Evolutionary conservation across 2,888 invertebrate species (phyloP).

Genomic region (Drosophila nigricruria): DNA sequence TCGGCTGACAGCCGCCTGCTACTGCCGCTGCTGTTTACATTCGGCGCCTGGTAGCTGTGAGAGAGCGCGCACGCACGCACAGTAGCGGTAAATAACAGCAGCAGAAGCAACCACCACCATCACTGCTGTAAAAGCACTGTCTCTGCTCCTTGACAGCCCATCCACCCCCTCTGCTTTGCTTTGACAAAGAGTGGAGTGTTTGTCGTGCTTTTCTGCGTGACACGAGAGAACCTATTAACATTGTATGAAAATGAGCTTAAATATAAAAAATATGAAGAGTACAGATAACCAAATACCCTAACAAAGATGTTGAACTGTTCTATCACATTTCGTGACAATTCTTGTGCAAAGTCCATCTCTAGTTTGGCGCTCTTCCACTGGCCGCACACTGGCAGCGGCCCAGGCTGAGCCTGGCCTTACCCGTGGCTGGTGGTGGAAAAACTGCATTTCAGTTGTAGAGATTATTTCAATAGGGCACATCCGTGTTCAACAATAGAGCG

Average conservation of each 20-base stretch:
- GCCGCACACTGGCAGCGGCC: slow-evolving; percentile 10
- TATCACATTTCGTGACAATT: not conserved
- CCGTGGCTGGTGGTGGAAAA: slow-evolving; percentile 65
- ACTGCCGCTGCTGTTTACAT: slow-evolving; percentile 55
- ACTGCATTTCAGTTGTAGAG: slow-evolving; percentile 81
- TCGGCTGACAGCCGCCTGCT: slow-evolving; percentile 26
- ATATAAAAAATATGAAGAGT: not conserved
- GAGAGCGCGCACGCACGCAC: slow-evolving; percentile 48
- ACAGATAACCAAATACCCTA: not conserved
- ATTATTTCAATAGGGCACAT: slow-evolving; percentile 75
- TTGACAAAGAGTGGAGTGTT: not conserved
- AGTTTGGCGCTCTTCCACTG: slow-evolving; percentile 44
- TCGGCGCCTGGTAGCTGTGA: slow-evolving; percentile 64
- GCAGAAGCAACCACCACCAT: slow-evolving; percentile 47
- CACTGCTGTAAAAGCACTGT: slow-evolving; percentile 6
- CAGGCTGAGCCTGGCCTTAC: slow-evolving; percentile 32
- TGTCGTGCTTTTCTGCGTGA: slow-evolving; percentile 5
- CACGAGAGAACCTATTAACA: slow-evolving; percentile 1
- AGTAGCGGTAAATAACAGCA: slow-evolving; percentile 6
- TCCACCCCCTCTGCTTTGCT: slow-evolving; percentile 32
- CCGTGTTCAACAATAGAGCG: slow-evolving; percentile 43
- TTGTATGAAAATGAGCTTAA: not conserved
- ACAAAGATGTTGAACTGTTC: not conserved
- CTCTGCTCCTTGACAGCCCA: slow-evolving; percentile 4
- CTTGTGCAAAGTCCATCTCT: not conserved